These are phyloP conservation scores for Ambastaia sidthimunki DNA, from an alignment of 2,797 vertebrate species.

Conservation along the genomic window DNA sequence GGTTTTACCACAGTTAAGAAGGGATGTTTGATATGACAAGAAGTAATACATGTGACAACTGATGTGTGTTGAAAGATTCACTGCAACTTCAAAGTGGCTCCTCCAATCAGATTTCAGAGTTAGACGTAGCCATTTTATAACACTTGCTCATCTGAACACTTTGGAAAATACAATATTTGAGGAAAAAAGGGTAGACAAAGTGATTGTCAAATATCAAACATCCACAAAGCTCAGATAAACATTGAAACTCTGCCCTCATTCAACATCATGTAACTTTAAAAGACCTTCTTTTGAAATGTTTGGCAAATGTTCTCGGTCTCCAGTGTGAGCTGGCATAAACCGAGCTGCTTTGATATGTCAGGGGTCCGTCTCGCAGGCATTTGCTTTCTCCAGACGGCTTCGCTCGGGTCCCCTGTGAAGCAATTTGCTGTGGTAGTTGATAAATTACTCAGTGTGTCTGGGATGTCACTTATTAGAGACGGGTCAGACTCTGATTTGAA, in stretches of 20 bases:
- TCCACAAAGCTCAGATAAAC: not conserved
- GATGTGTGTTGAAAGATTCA: not conserved
- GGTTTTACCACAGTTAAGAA: not conserved
- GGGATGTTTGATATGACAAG: not conserved
- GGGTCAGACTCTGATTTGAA: conserved; percentile 73
- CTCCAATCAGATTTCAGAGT: conserved; percentile 7
- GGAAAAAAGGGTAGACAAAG: not conserved
- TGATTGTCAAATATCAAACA: not conserved
- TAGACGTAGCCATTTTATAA: not conserved
- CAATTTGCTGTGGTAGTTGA: conserved; percentile 76
- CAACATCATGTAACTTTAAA: not conserved
- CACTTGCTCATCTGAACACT: not conserved
- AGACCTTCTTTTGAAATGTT: not conserved
- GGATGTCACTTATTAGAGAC: conserved; percentile 72
- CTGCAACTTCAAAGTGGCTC: not conserved
- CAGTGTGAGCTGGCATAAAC: conserved; percentile 35
- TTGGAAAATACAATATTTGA: not conserved
- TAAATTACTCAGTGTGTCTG: conserved; percentile 69
- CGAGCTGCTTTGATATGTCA: conserved; percentile 44
- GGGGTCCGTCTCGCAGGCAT: conserved; percentile 54
- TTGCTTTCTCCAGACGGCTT: conserved; percentile 57
- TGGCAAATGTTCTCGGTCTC: not conserved
- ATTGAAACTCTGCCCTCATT: not conserved
- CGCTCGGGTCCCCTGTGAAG: conserved; percentile 69
- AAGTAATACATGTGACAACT: not conserved